Percentiles rank a stretch among this genome's conserved stretches.
Evolutionary conservation across 2,888 invertebrate species (phyloP).

Genomic region (Trachelus troglodyta): DNA sequence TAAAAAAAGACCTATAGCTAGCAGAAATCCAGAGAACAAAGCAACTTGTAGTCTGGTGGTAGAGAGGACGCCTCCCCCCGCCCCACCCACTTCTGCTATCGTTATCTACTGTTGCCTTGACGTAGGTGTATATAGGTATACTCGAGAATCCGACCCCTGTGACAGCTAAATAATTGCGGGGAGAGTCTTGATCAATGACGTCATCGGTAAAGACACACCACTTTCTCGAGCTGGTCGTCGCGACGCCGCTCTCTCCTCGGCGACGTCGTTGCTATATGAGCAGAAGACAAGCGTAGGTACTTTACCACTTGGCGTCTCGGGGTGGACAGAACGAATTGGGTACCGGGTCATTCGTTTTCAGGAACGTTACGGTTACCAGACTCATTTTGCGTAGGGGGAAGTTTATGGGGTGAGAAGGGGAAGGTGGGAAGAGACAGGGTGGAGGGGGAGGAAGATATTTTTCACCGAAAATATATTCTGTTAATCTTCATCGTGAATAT

Average conservation of each 20-base stretch:
- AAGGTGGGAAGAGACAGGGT: no score
- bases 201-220: slow-evolving; percentile 17
- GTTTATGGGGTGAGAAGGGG: neutral
- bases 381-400: neutral
- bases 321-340: neutral
- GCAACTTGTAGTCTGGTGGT: slow-evolving; percentile 16
- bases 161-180: slow-evolving; percentile 33
- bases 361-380: neutral
- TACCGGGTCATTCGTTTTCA: neutral
- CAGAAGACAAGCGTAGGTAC: neutral
- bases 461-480: neutral
- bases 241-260: neutral
- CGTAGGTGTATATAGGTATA: neutral
- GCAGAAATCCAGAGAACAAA: slow-evolving; percentile 22
- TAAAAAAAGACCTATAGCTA: slow-evolving; percentile 29
- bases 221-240: slow-evolving; percentile 5
- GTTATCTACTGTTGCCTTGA: neutral
- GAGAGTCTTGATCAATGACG: slow-evolving; percentile 27
- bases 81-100: neutral
- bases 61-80: no score
- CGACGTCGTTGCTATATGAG: neutral
- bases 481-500: neutral
- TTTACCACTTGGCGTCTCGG: neutral
- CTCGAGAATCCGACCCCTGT: slow-evolving; percentile 22
- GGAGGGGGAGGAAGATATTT: no score